Conservation (phyloP, 1,140 invertebrate genomes). For the Bombus affinis region DNA sequence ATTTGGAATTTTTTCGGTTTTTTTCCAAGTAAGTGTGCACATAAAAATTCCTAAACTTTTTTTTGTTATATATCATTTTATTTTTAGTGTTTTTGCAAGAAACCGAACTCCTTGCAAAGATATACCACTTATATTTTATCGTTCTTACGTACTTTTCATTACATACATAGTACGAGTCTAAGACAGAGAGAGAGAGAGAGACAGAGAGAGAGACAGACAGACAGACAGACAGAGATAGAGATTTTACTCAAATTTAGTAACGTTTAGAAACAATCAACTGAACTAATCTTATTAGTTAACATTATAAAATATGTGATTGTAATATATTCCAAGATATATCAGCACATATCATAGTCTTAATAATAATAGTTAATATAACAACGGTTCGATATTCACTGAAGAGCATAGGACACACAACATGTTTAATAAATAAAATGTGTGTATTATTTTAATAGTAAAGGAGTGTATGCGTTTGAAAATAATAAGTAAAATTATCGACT, state of each 20-base stretch:
- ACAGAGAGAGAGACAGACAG: neutral
- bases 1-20: conserved; percentile 30
- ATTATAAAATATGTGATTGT: conserved; percentile 46
- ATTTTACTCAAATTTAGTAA: conserved; percentile 12
- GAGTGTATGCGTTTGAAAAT: conserved; percentile 8
- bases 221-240: neutral
- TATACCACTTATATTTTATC: conserved; percentile 28
- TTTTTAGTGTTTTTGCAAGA: conserved; percentile 56
- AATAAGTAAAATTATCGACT: conserved; percentile 27
- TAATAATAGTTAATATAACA: conserved; percentile 23
- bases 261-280: conserved; percentile 1
- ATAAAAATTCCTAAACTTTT: conserved; percentile 54
- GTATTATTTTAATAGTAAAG: conserved; percentile 9
- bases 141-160: conserved; percentile 49
- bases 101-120: conserved; percentile 24
- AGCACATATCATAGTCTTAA: conserved; percentile 19
- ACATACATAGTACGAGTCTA: conserved; percentile 14
- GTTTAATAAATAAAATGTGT: conserved; percentile 43
- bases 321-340: conserved; percentile 8
- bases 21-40: conserved; percentile 46
- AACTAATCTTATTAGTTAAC: conserved; percentile 21
- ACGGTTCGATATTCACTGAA: neutral
- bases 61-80: conserved; percentile 53
- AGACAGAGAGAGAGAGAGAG: conserved; percentile 8
- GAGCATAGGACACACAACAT: conserved; percentile 26